Conservation (phyloP, 2,113 vertebrate species). For the Salvelinus fontinalis region DNA sequence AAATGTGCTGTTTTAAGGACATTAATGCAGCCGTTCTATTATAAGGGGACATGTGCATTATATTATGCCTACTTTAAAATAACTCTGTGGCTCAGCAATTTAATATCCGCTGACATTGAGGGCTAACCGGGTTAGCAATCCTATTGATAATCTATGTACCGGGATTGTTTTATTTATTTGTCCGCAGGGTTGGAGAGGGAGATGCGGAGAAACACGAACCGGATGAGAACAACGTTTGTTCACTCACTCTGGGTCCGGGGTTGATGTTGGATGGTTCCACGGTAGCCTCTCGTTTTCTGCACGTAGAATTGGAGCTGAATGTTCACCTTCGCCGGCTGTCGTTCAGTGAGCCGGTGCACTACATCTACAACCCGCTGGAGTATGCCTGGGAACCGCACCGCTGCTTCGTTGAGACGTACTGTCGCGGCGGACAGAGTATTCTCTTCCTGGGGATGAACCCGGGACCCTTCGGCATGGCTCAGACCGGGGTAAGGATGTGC, state of each 20-base stretch:
- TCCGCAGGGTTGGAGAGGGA: neutral
- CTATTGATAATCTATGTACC: no score
- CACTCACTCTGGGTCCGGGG: neutral
- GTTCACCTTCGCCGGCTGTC: constrained; percentile 66
- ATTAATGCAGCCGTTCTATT: neutral
- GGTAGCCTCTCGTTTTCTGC: constrained; percentile 74
- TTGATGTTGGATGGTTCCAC: neutral
- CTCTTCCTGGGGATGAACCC: constrained; percentile 91
- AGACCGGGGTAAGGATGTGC: constrained; percentile 81
- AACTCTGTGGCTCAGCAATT: neutral
- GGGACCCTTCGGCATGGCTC: constrained; percentile 91
- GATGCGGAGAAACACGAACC: neutral
- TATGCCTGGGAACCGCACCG: constrained; percentile 83
- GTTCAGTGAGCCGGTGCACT: constrained; percentile 71
- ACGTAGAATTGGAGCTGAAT: constrained; percentile 79
- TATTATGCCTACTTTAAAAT: neutral
- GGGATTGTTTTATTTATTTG: neutral
- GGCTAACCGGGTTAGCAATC: no score
- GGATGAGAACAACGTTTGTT: neutral
- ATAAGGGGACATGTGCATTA: no score
- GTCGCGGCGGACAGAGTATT: constrained; percentile 74
- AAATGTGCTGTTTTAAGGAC: neutral
- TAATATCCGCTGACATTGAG: neutral
- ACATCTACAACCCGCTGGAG: constrained; percentile 80
- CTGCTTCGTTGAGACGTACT: constrained; percentile 83